phyloP scores from a whole-genome alignment of 1,140 invertebrate species.

The Stegodyphus mimosarum region DNA sequence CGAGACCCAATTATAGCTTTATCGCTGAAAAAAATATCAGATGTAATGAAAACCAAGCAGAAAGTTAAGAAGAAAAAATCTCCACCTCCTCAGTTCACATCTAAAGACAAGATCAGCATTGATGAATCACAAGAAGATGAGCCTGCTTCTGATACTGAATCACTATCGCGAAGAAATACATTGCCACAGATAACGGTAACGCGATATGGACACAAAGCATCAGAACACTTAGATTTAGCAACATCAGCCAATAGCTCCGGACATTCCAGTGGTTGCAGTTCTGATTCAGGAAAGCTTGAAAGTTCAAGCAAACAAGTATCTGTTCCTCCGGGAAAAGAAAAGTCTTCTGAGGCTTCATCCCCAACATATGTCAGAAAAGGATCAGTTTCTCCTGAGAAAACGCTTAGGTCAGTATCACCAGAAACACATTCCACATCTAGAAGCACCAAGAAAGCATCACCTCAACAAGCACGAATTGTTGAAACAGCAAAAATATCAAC shows the following conservation, averaged over 20 bases:
- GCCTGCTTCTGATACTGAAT: conserved; percentile 10
- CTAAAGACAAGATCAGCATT: not conserved
- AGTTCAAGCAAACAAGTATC: not conserved
- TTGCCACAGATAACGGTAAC: conserved; percentile 54
- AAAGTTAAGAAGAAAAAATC: conserved; percentile 8
- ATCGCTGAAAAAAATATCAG: conserved; percentile 17
- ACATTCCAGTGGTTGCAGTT: conserved; percentile 31
- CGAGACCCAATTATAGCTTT: conserved; percentile 30
- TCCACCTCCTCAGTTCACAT: not conserved
- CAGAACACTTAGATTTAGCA: conserved; percentile 47
- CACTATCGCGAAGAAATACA: conserved; percentile 38
- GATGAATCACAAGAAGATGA: conserved; percentile 1
- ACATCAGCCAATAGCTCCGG: conserved; percentile 3
- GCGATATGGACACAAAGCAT: conserved; percentile 13
- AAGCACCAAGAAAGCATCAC: not conserved
- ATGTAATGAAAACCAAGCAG: conserved; percentile 13
- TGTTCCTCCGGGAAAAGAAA: not conserved
- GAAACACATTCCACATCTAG: conserved; percentile 17
- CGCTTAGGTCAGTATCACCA: not conserved
- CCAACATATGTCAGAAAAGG: not conserved
- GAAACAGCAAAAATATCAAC: not conserved
- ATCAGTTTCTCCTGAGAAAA: not conserved
- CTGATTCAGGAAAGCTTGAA: conserved; percentile 8
- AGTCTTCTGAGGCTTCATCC: not conserved
- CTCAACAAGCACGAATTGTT: not conserved